Evolutionary conservation across 2,797 vertebrate genomes (phyloP).

Genomic region (Mormyrus hasselquistii): DNA sequence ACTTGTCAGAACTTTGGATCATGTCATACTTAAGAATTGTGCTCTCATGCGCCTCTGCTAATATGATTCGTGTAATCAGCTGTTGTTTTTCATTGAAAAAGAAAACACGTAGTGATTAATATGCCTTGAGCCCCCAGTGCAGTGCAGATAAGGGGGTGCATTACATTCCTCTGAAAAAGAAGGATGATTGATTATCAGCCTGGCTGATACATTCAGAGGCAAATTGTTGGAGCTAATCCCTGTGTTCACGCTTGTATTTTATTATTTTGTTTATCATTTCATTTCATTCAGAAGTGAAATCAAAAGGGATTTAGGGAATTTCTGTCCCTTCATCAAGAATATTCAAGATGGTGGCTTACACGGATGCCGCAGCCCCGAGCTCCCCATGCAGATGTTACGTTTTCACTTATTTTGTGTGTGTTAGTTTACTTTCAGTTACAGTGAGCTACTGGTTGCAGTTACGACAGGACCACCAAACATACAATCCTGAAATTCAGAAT

Average conservation of each 20-base stretch:
- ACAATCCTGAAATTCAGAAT: neutral
- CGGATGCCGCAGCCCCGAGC: neutral
- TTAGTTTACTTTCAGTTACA: neutral
- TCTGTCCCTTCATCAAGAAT: neutral
- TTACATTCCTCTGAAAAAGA: constrained; percentile 9
- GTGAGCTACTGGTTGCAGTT: neutral
- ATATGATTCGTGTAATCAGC: neutral
- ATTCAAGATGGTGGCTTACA: neutral
- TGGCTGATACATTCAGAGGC: neutral
- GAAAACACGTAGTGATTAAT: constrained; percentile 23
- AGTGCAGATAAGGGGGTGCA: neutral
- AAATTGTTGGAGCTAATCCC: neutral
- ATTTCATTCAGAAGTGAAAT: neutral
- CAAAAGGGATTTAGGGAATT: neutral
- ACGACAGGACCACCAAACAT: neutral
- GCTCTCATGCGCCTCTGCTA: neutral
- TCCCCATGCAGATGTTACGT: neutral
- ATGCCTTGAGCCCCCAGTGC: neutral
- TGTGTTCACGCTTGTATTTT: neutral
- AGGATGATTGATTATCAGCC: neutral
- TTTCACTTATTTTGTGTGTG: neutral
- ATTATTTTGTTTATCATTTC: neutral
- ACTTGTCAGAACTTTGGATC: neutral
- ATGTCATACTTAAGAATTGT: neutral
- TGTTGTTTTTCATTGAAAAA: constrained; percentile 22